Percentiles rank a stretch among this genome's conserved stretches.
Conservation (phyloP, 2,888 invertebrate genomes). For the Dusona sp. region DNA sequence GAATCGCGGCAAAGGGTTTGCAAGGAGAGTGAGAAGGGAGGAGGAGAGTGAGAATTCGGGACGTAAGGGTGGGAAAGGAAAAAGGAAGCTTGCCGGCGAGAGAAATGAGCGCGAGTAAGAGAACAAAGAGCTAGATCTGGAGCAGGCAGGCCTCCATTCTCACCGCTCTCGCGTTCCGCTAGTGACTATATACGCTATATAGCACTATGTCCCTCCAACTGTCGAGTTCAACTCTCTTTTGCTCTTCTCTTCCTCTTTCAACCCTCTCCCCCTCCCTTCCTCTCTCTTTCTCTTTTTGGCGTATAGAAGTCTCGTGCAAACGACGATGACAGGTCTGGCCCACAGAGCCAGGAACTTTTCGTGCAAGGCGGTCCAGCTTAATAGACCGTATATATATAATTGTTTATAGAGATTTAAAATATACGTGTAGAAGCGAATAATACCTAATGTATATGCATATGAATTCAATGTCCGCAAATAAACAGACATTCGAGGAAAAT, state of each 20-base stretch:
- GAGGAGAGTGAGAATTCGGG: constrained; percentile 54
- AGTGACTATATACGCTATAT: constrained; percentile 51
- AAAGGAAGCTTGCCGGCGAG: constrained; percentile 51
- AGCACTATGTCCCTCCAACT: constrained; percentile 69
- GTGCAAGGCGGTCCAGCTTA: constrained; percentile 64
- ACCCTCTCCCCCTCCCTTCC: constrained; percentile 29
- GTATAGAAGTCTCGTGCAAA: constrained; percentile 51
- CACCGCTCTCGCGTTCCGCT: constrained; percentile 65
- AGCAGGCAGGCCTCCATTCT: constrained; percentile 70
- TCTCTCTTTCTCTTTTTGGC: constrained; percentile 24
- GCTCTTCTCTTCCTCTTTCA: constrained; percentile 38
- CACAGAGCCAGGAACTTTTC: constrained; percentile 62
- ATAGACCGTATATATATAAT: constrained; percentile 44
- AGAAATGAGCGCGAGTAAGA: constrained; percentile 64
- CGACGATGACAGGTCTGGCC: constrained; percentile 43
- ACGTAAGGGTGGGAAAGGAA: constrained; percentile 39
- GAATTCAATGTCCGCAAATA: background rate
- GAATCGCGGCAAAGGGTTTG: constrained; percentile 54
- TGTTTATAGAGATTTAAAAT: constrained; percentile 27
- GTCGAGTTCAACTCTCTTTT: constrained; percentile 68
- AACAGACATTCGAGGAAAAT: constrained; percentile 5
- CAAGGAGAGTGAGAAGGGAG: constrained; percentile 43
- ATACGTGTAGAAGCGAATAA: constrained; percentile 1
- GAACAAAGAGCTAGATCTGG: constrained; percentile 69
- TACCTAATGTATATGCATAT: constrained; percentile 4